Base-by-base conservation (phyloP, 2,797 vertebrate genomes). In the Adelosebastes latens region DNA sequence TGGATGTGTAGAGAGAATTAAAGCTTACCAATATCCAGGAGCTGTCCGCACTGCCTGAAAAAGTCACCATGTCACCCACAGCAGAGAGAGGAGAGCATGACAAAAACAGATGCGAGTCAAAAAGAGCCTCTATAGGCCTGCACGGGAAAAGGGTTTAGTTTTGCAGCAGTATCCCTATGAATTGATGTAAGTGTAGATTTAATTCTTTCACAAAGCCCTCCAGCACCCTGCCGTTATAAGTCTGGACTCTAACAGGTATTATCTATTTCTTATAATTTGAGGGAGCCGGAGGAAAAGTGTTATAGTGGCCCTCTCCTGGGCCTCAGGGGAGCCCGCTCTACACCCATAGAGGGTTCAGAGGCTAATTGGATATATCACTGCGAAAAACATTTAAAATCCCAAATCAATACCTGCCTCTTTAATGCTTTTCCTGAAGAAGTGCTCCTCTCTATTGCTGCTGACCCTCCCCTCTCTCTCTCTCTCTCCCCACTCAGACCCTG, bases 341-440 rank as follows among this genome's bases (percentile, higher is more conserved):
- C 79, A 89, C 87, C 94, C 93, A 95, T 95, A 88, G 88, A 94
- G 89, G 90, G 95, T 94, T 96, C 95, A 96, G 91, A 94, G 95
- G 95, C 93, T 96, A 96, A 96, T 95, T 95, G 95, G 94, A 96
- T 93, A 94, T 94, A 96, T 95, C 93, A 94, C 92, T 86, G 95
- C 25, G 88, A 93, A 95, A 96, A 96, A 95, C 94, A 96, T 95
- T 96, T 95, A 95, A 95, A 96, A 95, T 94, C 94, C 94, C 92
- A 92, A 95, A 95, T 96, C 95, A 94, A 96, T 96, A 95, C 84
- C 87, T 93, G 93, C 93, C 94, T 94, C 94, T 93, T 94, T 95
- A 96, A 96, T 95, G 94, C 92, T 93, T 94, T 94, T 95, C 87
- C 91, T 92, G 93, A 95, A 95, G 93, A 93, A 92, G 92, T 94